Conservation (phyloP, 2,888 invertebrate genomes). For the Caenorhabditis angaria region DNA sequence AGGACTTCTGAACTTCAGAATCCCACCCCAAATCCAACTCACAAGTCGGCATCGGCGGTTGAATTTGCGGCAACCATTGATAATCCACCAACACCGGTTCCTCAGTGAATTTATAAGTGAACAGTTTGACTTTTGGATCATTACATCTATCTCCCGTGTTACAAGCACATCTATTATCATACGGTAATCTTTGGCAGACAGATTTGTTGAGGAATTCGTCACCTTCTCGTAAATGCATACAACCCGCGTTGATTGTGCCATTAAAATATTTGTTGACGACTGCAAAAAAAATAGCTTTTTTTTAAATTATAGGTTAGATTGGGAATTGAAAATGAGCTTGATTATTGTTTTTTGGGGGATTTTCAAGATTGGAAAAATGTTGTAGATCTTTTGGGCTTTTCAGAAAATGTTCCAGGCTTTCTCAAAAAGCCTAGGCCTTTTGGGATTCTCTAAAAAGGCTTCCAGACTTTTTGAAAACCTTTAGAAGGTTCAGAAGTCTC, state of each 20-base stretch:
- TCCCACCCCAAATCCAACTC: no score
- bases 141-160: conserved; percentile 40
- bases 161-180: conserved; percentile 46
- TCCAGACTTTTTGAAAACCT: no score
- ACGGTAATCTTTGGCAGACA: conserved; percentile 40
- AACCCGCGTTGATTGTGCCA: conserved; percentile 56
- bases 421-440: no score
- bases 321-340: neutral
- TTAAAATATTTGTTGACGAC: conserved; percentile 57
- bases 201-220: conserved; percentile 34
- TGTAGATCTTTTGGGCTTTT: neutral
- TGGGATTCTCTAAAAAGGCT: no score
- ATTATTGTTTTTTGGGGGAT: neutral
- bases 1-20: no score
- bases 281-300: conserved; percentile 18
- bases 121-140: conserved; percentile 36
- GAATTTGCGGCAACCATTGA: conserved; percentile 50
- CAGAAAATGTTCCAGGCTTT: neutral
- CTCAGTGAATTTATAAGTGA: conserved; percentile 36
- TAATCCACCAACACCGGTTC: conserved; percentile 32
- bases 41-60: conserved; percentile 35
- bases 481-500: no score
- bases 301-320: neutral
- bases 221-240: conserved; percentile 38
- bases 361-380: neutral